Evolutionary conservation across 2,888 invertebrate species (phyloP).

Genomic region (Erynnis tages): DNA sequence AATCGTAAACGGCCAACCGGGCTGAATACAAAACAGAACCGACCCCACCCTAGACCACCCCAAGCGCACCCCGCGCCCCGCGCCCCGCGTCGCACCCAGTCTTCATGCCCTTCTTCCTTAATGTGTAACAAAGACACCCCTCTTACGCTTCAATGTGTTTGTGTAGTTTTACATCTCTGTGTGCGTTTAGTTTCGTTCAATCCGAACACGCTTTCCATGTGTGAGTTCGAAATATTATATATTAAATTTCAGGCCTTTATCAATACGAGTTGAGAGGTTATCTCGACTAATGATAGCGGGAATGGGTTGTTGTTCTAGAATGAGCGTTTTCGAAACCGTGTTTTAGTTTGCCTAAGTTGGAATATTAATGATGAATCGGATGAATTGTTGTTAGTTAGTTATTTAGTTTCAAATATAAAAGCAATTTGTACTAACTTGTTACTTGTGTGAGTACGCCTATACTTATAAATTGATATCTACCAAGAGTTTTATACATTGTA

Average conservation of each 20-base stretch:
- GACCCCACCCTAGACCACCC: constrained; percentile 40
- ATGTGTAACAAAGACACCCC: constrained; percentile 81
- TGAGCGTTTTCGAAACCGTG: neutral
- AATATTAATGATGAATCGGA: neutral
- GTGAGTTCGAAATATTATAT: constrained; percentile 73
- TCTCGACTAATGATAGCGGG: constrained; percentile 25
- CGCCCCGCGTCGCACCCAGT: constrained; percentile 45
- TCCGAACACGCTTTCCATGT: constrained; percentile 36
- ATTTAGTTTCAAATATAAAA: no score
- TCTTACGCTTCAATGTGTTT: constrained; percentile 71
- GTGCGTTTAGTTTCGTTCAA: constrained; percentile 58
- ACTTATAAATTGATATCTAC: no score
- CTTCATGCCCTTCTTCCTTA: constrained; percentile 78
- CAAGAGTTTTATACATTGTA: no score
- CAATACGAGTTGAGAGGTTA: constrained; percentile 38
- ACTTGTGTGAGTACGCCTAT: no score
- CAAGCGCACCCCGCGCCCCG: constrained; percentile 40
- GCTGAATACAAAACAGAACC: constrained; percentile 73
- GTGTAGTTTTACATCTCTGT: constrained; percentile 54
- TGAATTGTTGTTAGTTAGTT: no score
- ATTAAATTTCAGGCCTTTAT: constrained; percentile 78
- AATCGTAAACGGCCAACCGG: constrained; percentile 74
- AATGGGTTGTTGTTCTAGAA: constrained; percentile 3
- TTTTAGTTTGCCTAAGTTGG: neutral
- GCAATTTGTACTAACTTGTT: no score